These are phyloP conservation scores for Choloepus didactylus DNA, from an alignment of 2,797 vertebrate genomes.

Conservation along the genomic window DNA sequence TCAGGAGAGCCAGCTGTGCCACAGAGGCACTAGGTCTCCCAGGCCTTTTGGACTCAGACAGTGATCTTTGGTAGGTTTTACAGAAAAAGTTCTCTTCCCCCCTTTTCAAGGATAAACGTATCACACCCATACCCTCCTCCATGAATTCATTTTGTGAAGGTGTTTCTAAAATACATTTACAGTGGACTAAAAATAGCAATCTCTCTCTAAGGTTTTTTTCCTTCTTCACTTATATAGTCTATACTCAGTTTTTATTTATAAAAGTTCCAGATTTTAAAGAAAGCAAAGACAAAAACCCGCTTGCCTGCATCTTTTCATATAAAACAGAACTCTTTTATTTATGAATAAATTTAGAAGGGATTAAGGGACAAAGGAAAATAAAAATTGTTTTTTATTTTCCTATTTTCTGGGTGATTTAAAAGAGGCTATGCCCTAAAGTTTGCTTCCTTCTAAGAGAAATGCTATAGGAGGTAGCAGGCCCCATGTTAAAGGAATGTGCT, in stretches of 20 bases:
- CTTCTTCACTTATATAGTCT: not conserved
- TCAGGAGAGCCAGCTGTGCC: not conserved
- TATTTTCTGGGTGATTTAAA: not conserved
- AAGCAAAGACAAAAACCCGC: not conserved
- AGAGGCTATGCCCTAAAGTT: not conserved
- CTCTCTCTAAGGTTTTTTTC: not conserved
- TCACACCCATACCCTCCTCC: not conserved
- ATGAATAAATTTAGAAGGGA: not conserved
- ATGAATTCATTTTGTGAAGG: not conserved
- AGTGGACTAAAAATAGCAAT: not conserved
- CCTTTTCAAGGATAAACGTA: not conserved
- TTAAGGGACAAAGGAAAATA: not conserved
- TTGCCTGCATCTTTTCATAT: not conserved
- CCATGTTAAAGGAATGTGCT: not conserved
- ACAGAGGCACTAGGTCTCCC: not conserved
- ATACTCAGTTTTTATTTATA: not conserved
- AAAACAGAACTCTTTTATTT: not conserved
- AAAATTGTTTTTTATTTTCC: not conserved
- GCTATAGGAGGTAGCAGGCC: too few species aligned
- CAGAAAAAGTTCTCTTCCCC: too few species aligned
- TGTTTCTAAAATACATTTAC: not conserved
- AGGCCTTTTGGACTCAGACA: not conserved
- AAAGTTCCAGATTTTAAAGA: conserved; percentile 21
- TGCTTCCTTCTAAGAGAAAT: not conserved
- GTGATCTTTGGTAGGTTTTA: not conserved